Evolutionary conservation across 2,888 invertebrate genomes (phyloP), one percentile per base, ranked within the genome.

Genomic region (Melipona bicolor): DNA sequence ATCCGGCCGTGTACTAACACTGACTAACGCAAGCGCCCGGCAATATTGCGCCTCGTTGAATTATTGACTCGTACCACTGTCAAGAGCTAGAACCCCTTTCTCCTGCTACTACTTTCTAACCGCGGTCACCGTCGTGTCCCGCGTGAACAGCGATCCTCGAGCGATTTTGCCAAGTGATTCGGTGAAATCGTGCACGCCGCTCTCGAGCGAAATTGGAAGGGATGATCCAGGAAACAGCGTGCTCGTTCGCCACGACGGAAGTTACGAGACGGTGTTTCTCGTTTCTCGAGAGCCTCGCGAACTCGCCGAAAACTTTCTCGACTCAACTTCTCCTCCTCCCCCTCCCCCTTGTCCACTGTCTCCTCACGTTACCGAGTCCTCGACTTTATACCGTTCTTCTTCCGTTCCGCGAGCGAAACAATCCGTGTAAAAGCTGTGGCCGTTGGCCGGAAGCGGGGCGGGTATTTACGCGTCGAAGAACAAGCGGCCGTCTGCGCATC

Each of bases 391-490:
- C 36, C n/a, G 21, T 21, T 17, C 21, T 43, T 27, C 17, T 52
- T 50, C 52, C 56, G 19, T 21, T 36, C 67, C 24, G 27, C 17
- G 56, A 43, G 61, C 68, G 84, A 84, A 76, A 84, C 84, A 84
- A 84, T 84, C 67, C 84, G 64, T 75, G 79, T 75, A 67, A 79
- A 76, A 75, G 79, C 72, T 50, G 52, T 32, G 32, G 61, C 36
- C 50, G 19, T 36, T 32, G 27, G 61, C 72, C 65, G 77, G 87
- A 82, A 84, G 36, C 72, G 69, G 11, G 69, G 11, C 43, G n/a
- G 19, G 68, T 87, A 89, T 80, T 87, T 87, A 82, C 84, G 87
- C 78, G 74, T 27, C 76, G 50, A 65, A 62, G 81, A 88, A 88
- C 86, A 80, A 82, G 68, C 71, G 59, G 36, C 59, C 62, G 64